Evolutionary conservation across 2,797 vertebrate species (phyloP).

Genomic region (Sparus aurata): DNA sequence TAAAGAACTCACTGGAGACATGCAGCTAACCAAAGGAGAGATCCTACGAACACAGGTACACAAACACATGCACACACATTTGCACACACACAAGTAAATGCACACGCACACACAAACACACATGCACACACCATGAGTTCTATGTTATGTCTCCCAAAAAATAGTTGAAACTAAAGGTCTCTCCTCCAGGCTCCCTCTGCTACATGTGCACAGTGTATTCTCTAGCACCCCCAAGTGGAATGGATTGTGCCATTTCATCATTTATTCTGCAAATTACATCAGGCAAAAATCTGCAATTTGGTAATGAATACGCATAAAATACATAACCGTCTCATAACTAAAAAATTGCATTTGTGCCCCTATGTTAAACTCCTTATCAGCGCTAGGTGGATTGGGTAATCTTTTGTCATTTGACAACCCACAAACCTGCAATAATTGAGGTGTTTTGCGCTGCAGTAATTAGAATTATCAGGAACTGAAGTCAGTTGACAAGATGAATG

Average conservation of each 20-base stretch:
- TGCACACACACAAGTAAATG: constrained; percentile 20
- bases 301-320: no score
- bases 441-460: no score
- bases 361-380: no score
- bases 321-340: not conserved
- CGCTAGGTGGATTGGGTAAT: no score
- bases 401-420: no score
- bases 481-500: not conserved
- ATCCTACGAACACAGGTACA: constrained; percentile 85
- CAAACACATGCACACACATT: constrained; percentile 15
- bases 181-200: not conserved
- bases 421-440: no score
- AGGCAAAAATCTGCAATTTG: not conserved
- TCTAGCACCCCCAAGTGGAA: constrained; percentile 59
- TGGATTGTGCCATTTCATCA: not conserved
- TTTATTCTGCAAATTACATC: not conserved
- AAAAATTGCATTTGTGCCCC: not conserved
- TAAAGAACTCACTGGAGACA: constrained; percentile 98
- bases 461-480: not conserved
- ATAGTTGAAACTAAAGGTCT: not conserved
- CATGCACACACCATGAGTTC: not conserved
- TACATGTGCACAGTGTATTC: constrained; percentile 1
- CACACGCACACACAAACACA: constrained; percentile 7
- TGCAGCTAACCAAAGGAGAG: constrained; percentile 99
- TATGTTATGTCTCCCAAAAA: not conserved